Evolutionary conservation across 2,113 vertebrate species (phyloP).

Genomic region (Pleuronectes platessa): DNA sequence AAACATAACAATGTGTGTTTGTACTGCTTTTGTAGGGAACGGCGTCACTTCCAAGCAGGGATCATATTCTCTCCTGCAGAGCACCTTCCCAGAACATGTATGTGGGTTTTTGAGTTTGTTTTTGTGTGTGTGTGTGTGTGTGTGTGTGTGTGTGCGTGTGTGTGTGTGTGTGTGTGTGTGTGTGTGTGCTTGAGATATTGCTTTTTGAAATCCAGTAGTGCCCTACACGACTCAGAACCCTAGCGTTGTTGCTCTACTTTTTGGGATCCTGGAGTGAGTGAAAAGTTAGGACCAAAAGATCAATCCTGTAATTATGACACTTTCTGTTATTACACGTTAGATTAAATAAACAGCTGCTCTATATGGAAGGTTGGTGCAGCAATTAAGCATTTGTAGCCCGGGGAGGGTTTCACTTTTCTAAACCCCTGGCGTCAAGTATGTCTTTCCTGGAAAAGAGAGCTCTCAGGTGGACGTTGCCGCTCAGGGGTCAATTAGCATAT

Average conservation of each 20-base stretch:
- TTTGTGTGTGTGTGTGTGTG: neutral
- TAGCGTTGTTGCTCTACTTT: neutral
- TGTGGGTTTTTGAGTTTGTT: conserved; percentile 22
- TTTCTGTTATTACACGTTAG: neutral
- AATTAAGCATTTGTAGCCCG: conserved; percentile 1
- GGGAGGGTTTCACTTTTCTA: conserved; percentile 2
- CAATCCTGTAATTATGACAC: neutral
- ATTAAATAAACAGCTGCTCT: neutral
- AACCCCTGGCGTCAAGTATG: neutral
- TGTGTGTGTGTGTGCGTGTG: conserved; percentile 1
- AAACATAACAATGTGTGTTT: conserved; percentile 69
- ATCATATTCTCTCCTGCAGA: conserved; percentile 66
- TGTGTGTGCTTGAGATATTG: conserved; percentile 26
- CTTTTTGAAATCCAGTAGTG: conserved; percentile 34
- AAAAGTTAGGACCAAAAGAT: neutral
- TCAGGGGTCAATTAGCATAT: conserved; percentile 6
- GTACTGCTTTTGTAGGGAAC: conserved; percentile 61
- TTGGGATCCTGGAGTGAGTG: conserved; percentile 7
- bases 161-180: neutral
- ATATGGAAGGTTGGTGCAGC: neutral
- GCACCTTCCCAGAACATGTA: conserved; percentile 73
- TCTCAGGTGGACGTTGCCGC: too few species aligned
- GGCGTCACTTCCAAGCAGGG: conserved; percentile 75
- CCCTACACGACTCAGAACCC: conserved; percentile 5
- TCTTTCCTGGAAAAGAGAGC: conserved; percentile 31